Evolutionary conservation across 2,888 invertebrate species (phyloP).

Genomic region (Stenchaetothrips biformis): DNA sequence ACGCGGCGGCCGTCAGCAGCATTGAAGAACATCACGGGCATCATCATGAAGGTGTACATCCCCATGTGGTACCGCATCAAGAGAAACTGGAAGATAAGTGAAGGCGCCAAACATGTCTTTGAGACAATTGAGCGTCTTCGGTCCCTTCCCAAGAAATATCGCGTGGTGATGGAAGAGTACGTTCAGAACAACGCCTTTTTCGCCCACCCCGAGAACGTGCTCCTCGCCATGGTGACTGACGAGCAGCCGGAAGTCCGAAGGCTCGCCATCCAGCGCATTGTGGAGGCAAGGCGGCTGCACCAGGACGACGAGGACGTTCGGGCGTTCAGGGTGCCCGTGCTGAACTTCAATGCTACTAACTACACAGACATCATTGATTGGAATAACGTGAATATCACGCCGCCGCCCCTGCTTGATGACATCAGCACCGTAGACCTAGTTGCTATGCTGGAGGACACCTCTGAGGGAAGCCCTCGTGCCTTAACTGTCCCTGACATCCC

Average conservation of each 20-base stretch:
- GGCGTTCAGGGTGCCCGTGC: constrained; percentile 24
- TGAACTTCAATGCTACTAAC: constrained; percentile 27
- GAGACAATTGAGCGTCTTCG: constrained; percentile 33
- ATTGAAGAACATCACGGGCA: constrained; percentile 37
- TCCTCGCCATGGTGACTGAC: constrained; percentile 33
- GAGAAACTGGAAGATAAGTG: constrained; percentile 29
- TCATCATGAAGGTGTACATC: constrained; percentile 36
- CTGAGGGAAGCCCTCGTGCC: neutral
- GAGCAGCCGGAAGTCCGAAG: constrained; percentile 29
- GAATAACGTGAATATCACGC: constrained; percentile 25
- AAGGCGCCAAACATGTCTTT: constrained; percentile 34
- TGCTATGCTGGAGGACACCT: neutral
- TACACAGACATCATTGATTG: constrained; percentile 30
- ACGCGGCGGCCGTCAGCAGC: constrained; percentile 14
- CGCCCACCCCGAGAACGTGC: constrained; percentile 34
- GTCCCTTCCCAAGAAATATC: constrained; percentile 30
- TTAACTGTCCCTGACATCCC: constrained; percentile 30
- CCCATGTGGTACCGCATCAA: constrained; percentile 37
- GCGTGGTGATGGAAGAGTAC: constrained; percentile 37
- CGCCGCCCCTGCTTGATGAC: constrained; percentile 28
- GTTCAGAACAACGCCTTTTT: constrained; percentile 36
- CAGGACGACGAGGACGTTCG: constrained; percentile 26
- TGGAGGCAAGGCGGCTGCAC: constrained; percentile 11
- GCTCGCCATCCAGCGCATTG: constrained; percentile 26
- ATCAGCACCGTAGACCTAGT: constrained; percentile 26